These are phyloP conservation scores for Stenotaenia linearis DNA, from an alignment of 2,888 invertebrate species.

Conservation along the genomic window DNA sequence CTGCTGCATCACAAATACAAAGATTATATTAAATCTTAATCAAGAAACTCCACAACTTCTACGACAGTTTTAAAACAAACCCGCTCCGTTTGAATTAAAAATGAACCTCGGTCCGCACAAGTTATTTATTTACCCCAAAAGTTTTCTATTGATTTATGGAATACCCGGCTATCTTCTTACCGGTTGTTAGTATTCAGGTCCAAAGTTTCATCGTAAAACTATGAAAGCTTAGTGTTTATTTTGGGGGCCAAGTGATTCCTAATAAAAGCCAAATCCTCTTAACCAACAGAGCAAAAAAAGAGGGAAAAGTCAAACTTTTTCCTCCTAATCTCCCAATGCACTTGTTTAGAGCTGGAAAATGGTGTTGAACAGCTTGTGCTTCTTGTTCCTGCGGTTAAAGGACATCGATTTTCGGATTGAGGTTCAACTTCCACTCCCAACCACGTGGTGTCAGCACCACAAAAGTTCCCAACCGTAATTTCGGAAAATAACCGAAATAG, in stretches of 20 bases:
- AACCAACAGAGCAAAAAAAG: background rate
- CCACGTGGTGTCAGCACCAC: constrained; percentile 18
- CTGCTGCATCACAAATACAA: too few species aligned
- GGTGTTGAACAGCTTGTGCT: background rate
- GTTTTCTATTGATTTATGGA: background rate
- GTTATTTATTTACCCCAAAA: background rate
- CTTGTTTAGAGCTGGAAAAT: background rate
- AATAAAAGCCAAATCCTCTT: background rate
- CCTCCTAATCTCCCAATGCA: background rate
- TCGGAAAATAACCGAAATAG: background rate
- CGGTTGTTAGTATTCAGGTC: constrained; percentile 11
- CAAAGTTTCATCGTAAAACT: constrained; percentile 13
- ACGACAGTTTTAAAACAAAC: too few species aligned
- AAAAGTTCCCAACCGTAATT: background rate
- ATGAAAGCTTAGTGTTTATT: constrained; percentile 2
- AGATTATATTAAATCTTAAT: too few species aligned
- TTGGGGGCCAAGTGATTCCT: constrained; percentile 4
- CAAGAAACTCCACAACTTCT: too few species aligned
- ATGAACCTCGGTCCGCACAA: too few species aligned
- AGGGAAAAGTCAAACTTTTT: background rate
- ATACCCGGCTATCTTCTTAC: background rate
- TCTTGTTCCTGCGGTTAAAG: background rate
- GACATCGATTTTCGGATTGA: constrained; percentile 19
- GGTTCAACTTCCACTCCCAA: background rate
- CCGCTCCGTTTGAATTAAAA: too few species aligned